Evolutionary conservation across 92 coral and sea anemone genomes (phyloP).

Genomic region (Paramuricea clavata): DNA sequence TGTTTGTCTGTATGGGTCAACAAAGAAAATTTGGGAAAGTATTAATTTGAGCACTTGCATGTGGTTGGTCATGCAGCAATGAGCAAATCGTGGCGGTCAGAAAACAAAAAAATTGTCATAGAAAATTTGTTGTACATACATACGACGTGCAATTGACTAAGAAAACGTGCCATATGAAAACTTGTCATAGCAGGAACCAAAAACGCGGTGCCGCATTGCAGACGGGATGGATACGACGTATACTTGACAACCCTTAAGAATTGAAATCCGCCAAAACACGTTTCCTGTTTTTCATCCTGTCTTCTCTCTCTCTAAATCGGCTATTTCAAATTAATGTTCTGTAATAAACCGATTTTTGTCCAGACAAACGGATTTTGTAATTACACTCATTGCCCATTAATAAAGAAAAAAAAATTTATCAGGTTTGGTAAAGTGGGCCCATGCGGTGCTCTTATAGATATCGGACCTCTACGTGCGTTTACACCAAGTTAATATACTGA

Average conservation of each 20-base stretch:
- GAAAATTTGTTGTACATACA: too few species aligned
- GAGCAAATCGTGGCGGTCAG: too few species aligned
- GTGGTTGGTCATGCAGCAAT: too few species aligned
- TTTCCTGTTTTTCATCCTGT: not conserved
- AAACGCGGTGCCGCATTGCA: not conserved
- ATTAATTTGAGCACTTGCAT: too few species aligned
- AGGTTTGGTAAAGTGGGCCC: not conserved
- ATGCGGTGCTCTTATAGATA: not conserved
- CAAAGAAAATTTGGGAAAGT: too few species aligned
- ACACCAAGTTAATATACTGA: too few species aligned
- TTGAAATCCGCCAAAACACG: not conserved
- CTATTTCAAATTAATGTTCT: not conserved
- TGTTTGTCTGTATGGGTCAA: too few species aligned
- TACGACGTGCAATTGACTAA: too few species aligned
- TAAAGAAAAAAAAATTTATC: not conserved
- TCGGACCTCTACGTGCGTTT: not conserved
- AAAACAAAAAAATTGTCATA: too few species aligned
- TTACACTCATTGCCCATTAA: not conserved
- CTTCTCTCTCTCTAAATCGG: not conserved
- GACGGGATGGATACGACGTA: not conserved
- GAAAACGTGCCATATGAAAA: too few species aligned
- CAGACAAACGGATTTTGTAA: slow-evolving; percentile 2
- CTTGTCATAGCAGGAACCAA: too few species aligned
- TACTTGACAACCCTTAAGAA: not conserved
- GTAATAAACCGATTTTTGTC: not conserved